Percentiles rank a stretch among this genome's conserved stretches.
These are phyloP conservation scores for Stenichneumon culpator DNA, from an alignment of 2,888 invertebrate species.

Conservation along the genomic window DNA sequence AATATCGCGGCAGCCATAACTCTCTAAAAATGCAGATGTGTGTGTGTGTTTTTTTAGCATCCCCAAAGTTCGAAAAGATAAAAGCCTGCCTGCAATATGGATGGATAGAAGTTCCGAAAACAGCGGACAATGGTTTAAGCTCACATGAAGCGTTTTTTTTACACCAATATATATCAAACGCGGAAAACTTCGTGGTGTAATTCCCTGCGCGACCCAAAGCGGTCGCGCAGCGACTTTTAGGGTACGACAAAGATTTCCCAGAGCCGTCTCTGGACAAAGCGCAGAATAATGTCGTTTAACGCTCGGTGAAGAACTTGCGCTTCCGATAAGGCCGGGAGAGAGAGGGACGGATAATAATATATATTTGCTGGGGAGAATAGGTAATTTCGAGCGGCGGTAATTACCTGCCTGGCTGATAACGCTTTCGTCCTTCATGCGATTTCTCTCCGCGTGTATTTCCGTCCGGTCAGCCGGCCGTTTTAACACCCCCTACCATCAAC, in stretches of 20 bases:
- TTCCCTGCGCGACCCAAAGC: not conserved
- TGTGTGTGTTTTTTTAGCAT: slow-evolving; percentile 5
- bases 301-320: slow-evolving; percentile 1
- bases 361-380: slow-evolving; percentile 72
- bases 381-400: slow-evolving; percentile 79
- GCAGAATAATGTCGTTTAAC: slow-evolving; percentile 22
- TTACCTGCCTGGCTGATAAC: slow-evolving; percentile 78
- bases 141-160: slow-evolving; percentile 44
- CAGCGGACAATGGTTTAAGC: slow-evolving; percentile 47
- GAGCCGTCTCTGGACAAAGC: not conserved
- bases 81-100: slow-evolving; percentile 18
- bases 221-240: slow-evolving; percentile 7
- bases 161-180: slow-evolving; percentile 11
- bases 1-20: not conserved
- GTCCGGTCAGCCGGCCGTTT: slow-evolving; percentile 39
- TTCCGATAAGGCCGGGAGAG: slow-evolving; percentile 10
- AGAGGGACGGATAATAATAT: slow-evolving; percentile 49
- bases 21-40: slow-evolving; percentile 10
- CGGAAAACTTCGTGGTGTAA: slow-evolving; percentile 9
- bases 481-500: slow-evolving; percentile 24
- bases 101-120: slow-evolving; percentile 49
- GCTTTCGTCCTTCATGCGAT: slow-evolving; percentile 19
- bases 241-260: slow-evolving; percentile 15
- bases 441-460: slow-evolving; percentile 54
- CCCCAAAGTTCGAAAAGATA: slow-evolving; percentile 15